Conservation (phyloP, 2,797 vertebrate species). For the Acanthurus tractus region DNA sequence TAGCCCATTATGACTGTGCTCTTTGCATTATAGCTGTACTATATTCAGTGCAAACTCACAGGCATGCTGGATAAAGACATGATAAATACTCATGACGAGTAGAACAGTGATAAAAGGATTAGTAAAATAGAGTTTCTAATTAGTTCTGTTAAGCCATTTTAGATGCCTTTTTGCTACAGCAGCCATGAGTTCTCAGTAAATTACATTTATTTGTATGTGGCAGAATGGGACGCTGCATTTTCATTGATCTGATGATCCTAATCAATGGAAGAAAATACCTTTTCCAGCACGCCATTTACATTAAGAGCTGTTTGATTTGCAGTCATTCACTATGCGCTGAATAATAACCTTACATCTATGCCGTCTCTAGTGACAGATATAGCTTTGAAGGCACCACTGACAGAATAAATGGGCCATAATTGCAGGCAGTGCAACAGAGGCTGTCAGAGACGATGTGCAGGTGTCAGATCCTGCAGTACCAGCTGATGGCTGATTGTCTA, state of each 20-base stretch:
- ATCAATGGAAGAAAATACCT: conserved; percentile 53
- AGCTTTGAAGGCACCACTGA: conserved; percentile 59
- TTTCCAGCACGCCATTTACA: conserved; percentile 43
- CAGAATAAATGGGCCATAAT: conserved; percentile 79
- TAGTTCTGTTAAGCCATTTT: conserved; percentile 50
- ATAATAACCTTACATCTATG: conserved; percentile 52
- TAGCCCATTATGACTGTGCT: conserved; percentile 32
- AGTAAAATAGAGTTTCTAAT: conserved; percentile 70
- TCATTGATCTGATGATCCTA: conserved; percentile 53
- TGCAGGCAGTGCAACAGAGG: conserved; percentile 69
- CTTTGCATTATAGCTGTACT: conserved; percentile 29
- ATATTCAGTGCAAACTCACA: conserved; percentile 45
- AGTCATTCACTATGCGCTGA: conserved; percentile 30
- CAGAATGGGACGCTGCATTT: conserved; percentile 26
- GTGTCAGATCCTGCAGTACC: conserved; percentile 75
- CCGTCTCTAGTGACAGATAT: conserved; percentile 50
- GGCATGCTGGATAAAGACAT: conserved; percentile 43
- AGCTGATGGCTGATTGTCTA: conserved; percentile 83
- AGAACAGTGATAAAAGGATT: conserved; percentile 65
- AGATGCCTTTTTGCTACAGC: conserved; percentile 41
- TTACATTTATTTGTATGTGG: conserved; percentile 34
- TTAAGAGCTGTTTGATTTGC: conserved; percentile 59
- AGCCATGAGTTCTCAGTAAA: conserved; percentile 41
- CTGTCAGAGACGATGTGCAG: conserved; percentile 80
- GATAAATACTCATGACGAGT: conserved; percentile 51